A percentile compares a stretch with the other conserved stretches of the same genome.
phyloP scores from a whole-genome alignment of 2,888 invertebrate genomes.

The Microplitis deprimator region DNA sequence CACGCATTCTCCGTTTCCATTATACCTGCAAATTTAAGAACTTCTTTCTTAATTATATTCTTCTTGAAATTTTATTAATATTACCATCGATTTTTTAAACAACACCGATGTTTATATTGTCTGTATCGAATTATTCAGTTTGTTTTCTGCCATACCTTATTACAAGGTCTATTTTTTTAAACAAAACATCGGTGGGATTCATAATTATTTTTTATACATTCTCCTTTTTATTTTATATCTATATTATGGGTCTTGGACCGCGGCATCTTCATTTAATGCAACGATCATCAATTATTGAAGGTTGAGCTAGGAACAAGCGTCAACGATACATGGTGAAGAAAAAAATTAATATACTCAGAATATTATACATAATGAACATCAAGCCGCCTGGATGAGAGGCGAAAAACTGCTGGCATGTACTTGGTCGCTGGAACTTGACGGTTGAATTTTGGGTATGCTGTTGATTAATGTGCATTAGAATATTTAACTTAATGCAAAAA shows the following conservation, averaged over 20 bases:
- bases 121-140: constrained; percentile 35
- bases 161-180: background rate
- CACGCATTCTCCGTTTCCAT: background rate
- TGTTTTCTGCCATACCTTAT: constrained; percentile 26
- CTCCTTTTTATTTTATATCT: constrained; percentile 3
- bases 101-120: constrained; percentile 31
- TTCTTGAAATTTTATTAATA: background rate
- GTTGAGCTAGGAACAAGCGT: constrained; percentile 32
- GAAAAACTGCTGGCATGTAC: constrained; percentile 1
- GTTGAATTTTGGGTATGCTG: background rate
- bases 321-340: constrained; percentile 1
- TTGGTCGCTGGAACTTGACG: background rate
- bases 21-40: background rate
- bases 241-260: constrained; percentile 54
- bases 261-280: constrained; percentile 55
- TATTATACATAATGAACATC: constrained; percentile 22
- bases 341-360: constrained; percentile 17
- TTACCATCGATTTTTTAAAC: constrained; percentile 6
- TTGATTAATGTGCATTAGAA: background rate
- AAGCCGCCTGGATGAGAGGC: background rate
- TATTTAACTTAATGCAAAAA: background rate
- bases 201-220: constrained; percentile 28
- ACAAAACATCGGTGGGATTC: constrained; percentile 31
- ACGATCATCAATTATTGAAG: constrained; percentile 61
- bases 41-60: background rate